A percentile compares a stretch with the other conserved stretches of the same genome.
phyloP scores from a whole-genome alignment of 2,113 vertebrate species.

The Lycaon pictus region DNA sequence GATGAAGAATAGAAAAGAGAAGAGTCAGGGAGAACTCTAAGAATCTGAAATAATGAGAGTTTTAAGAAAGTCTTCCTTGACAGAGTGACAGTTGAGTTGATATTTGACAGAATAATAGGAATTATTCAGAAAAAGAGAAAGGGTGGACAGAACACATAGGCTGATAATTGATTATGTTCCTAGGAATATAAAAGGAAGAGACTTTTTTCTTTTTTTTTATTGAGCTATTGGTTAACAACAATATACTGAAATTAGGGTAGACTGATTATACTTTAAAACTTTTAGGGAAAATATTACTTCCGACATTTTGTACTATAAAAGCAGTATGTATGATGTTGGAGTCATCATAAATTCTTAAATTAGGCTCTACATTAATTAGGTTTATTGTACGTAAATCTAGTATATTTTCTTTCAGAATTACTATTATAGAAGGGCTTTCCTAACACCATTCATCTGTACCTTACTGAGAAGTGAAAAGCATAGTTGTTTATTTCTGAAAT shows the following conservation, averaged over 20 bases:
- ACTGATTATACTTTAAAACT: background rate
- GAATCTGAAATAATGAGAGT: background rate
- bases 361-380: background rate
- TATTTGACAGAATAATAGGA: background rate
- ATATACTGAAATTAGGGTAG: background rate
- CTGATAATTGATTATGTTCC: background rate
- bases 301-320: background rate
- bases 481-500: background rate
- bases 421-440: background rate
- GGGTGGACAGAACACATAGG: background rate
- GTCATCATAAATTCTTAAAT: background rate
- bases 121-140: background rate
- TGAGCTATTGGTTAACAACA: background rate
- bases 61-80: background rate
- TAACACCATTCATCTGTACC: background rate
- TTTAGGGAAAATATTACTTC: background rate
- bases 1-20: background rate
- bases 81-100: background rate
- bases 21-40: background rate
- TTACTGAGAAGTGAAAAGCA: conserved; percentile 8
- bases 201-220: background rate
- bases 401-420: background rate
- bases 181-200: background rate
- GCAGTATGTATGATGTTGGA: no score
- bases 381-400: background rate